Conservation (phyloP, 92 coral and sea anemone species). For the Heliopora coerulea region DNA sequence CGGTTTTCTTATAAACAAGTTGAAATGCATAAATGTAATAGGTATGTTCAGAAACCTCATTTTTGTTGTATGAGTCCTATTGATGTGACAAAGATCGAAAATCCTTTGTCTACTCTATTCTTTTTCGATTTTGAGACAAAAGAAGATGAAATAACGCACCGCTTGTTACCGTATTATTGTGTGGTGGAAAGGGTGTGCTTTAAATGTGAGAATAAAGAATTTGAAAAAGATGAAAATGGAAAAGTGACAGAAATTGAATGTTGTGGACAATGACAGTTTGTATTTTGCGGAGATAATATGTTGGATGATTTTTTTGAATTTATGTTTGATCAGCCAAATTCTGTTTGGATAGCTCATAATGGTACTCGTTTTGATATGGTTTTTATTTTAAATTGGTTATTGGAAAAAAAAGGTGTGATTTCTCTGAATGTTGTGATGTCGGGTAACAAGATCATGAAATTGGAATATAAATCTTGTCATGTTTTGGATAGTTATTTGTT, state of each 20-base stretch:
- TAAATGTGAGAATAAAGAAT: background rate
- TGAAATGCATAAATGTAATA: no score
- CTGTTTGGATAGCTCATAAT: constrained; percentile 36
- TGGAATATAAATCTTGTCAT: background rate
- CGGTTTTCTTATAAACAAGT: no score
- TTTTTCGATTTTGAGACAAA: constrained; percentile 30
- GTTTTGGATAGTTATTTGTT: constrained; percentile 9
- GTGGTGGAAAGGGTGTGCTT: constrained; percentile 16
- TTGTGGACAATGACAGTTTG: constrained; percentile 30
- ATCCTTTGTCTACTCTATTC: no score
- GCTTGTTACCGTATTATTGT: constrained; percentile 26
- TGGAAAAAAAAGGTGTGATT: constrained; percentile 10
- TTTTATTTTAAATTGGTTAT: constrained; percentile 6
- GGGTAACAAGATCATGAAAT: constrained; percentile 10
- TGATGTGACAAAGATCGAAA: no score
- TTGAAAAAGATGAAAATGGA: constrained; percentile 6
- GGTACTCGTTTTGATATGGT: constrained; percentile 25
- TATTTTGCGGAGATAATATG: background rate
- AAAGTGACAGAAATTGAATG: background rate
- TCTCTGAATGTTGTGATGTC: constrained; percentile 5
- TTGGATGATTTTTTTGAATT: background rate
- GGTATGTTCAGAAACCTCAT: no score
- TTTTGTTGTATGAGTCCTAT: no score
- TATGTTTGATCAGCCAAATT: background rate
- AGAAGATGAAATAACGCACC: constrained; percentile 9